Base-by-base conservation (phyloP, 92 coral and sea anemone species). In the Phenganax stokvisi region DNA sequence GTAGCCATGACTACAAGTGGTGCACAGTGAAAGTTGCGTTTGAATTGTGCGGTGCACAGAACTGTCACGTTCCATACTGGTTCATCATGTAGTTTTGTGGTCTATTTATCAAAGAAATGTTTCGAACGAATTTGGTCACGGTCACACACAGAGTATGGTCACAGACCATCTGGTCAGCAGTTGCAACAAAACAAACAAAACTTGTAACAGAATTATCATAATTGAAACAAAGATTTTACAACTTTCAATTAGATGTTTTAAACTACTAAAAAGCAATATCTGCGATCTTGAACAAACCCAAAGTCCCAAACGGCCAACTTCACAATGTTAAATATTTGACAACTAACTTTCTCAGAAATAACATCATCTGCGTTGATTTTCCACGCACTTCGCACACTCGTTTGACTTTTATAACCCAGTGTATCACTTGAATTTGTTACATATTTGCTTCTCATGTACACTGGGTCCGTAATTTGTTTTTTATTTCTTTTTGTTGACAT, bases 391-490 rank as follows among this genome's bases (percentile, higher is more conserved):
- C 51, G 74, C 9, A 5, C 1, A 17, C 29, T 28, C 47, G 0
- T 52, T 64, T 57, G 53, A 58, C n/a, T 76, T 15, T 44, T 76
- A 47, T 59, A 59, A 28, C 67, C 52, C 10, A 64, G 20, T 13
- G 13, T 57, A 13, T 59, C 81, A 47, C 44, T 31, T 5, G 54
- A 57, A 57, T 57, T 76, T 16, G 81, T 59, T 58, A 57, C 58
- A 64, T 59, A 73, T 73, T 79, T 79, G 74, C 83, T 79, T 63
- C 57, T 37, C 74, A 51, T 79, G 74, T 79, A 79, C 74, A 65
- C 54, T 54, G 83, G 83, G 16, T 79, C 74, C 9, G 27, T 56
- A 29, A 51, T 54, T 63, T 47, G 73, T 56, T 65, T 79, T 17
- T 28, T 79, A 52, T 64, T 79, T 79, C 74, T 59, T 54, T 52